Conservation (phyloP, 2,797 vertebrate genomes). For the Eospalax fontanierii region DNA sequence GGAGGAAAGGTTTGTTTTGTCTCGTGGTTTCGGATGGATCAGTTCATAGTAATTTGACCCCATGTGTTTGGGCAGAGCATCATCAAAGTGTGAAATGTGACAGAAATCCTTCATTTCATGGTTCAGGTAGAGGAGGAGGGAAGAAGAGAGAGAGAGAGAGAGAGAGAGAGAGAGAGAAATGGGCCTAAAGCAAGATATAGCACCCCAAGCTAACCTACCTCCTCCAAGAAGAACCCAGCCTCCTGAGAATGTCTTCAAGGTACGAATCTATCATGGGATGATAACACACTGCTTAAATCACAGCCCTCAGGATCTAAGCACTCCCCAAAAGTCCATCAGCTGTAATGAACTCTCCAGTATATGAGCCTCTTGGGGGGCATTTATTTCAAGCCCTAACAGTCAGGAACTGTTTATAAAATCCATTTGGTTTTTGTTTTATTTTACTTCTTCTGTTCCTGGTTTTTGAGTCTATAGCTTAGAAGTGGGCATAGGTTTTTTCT, state of each 20-base stretch:
- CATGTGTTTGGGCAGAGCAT: not conserved
- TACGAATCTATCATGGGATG: not conserved
- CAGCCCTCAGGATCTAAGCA: not conserved
- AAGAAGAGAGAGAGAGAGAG: not conserved
- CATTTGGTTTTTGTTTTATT: not conserved
- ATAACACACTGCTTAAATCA: not conserved
- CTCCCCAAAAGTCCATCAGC: not conserved
- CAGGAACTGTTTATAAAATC: not conserved
- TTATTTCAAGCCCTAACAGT: not conserved
- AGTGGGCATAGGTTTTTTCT: not conserved
- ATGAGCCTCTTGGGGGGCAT: not conserved
- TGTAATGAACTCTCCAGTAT: not conserved
- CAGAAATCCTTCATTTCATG: not conserved
- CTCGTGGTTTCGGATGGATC: no score
- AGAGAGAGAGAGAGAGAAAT: no score
- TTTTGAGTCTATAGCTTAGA: conserved; percentile 2
- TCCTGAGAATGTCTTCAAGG: not conserved
- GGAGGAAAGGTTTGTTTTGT: not conserved
- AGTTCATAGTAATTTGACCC: not conserved
- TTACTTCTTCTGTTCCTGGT: not conserved
- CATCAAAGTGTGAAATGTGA: no score
- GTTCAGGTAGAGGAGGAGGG: not conserved
- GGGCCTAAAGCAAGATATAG: not conserved
- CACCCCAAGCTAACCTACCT: no score
- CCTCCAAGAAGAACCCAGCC: not conserved